phyloP scores from a whole-genome alignment of 2,888 invertebrate species.

The Augochlorella aurata region DNA sequence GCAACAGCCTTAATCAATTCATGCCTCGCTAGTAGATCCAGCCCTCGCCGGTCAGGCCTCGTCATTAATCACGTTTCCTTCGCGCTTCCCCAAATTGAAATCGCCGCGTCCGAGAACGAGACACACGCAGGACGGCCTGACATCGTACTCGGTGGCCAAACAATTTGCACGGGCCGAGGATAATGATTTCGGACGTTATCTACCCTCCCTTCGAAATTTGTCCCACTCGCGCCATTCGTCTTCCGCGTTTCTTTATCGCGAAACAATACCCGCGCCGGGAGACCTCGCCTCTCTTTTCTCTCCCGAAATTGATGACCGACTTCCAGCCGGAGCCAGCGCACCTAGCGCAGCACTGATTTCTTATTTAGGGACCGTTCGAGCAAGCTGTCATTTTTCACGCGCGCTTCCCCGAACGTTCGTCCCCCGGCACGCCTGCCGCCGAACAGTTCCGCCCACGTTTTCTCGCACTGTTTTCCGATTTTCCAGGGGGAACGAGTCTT shows the following conservation, averaged over 20 bases:
- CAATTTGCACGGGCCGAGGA: slow-evolving; percentile 55
- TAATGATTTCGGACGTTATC: slow-evolving; percentile 65
- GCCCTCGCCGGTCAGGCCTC: background rate
- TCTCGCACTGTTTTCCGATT: slow-evolving; percentile 17
- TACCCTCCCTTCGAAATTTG: slow-evolving; percentile 62
- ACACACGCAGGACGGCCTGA: background rate
- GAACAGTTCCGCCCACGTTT: background rate
- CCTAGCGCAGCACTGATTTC: slow-evolving; percentile 71
- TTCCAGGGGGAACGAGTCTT: background rate
- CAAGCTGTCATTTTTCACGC: slow-evolving; percentile 76
- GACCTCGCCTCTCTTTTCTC: slow-evolving; percentile 42
- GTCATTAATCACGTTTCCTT: slow-evolving; percentile 47
- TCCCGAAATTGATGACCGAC: slow-evolving; percentile 73
- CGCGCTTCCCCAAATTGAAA: slow-evolving; percentile 27
- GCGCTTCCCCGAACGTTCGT: slow-evolving; percentile 26
- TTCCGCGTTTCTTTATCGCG: slow-evolving; percentile 56
- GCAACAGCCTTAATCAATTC: slow-evolving; percentile 44
- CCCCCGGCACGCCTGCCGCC: slow-evolving; percentile 27
- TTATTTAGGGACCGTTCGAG: slow-evolving; percentile 75
- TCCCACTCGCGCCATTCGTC: slow-evolving; percentile 58
- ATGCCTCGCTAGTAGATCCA: background rate
- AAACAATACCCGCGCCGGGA: background rate
- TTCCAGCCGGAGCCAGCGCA: slow-evolving; percentile 43
- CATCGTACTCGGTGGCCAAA: slow-evolving; percentile 27
- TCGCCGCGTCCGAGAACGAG: slow-evolving; percentile 7